Evolutionary conservation across 1,140 invertebrate species (phyloP).

Genomic region (Coelopa frigida): DNA sequence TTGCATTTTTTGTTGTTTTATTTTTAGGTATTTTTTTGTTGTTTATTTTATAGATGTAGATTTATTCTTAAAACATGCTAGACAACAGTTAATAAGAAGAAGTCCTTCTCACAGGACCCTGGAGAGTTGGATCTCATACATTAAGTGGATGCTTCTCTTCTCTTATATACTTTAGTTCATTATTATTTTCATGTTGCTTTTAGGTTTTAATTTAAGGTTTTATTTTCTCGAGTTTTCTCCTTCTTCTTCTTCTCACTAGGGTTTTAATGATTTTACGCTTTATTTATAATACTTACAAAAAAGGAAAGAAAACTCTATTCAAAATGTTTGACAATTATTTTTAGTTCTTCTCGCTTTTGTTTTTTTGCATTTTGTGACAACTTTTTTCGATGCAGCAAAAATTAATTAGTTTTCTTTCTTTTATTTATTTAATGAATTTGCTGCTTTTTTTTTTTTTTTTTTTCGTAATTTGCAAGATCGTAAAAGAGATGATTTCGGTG

Average conservation of each 20-base stretch:
- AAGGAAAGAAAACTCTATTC: neutral
- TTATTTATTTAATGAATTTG: constrained; percentile 1
- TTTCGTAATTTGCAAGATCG: neutral
- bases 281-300: neutral
- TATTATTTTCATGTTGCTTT: no score
- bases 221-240: neutral
- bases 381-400: no score
- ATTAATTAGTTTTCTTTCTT: neutral
- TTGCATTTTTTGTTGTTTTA: no score
- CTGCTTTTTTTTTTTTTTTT: constrained; percentile 3
- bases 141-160: no score
- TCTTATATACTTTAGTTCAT: no score
- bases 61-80: no score
- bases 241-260: neutral
- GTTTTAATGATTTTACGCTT: constrained; percentile 3
- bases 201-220: neutral
- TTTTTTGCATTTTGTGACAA: constrained; percentile 2
- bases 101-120: no score
- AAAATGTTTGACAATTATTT: neutral
- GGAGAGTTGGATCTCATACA: no score
- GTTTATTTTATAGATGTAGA: no score
- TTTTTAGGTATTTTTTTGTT: no score
- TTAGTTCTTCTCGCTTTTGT: neutral
- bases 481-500: no score
- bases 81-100: no score